Percentiles rank a stretch among this genome's conserved stretches.
These are phyloP conservation scores for Marmota monax DNA, from an alignment of 2,113 vertebrate genomes.

Conservation along the genomic window DNA sequence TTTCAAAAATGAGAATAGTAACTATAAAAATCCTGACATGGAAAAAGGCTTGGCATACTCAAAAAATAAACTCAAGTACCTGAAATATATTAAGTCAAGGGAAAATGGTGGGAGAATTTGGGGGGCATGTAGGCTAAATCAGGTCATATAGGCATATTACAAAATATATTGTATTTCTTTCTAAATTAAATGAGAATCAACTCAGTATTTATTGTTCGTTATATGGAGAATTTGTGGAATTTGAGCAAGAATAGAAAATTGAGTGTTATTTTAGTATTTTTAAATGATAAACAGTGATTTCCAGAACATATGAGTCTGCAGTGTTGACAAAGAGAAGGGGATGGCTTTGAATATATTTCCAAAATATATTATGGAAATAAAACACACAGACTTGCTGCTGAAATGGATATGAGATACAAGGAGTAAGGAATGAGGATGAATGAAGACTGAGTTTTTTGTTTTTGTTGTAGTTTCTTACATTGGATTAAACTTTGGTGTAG, in stretches of 20 bases:
- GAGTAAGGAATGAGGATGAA: not conserved
- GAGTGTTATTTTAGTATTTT: not conserved
- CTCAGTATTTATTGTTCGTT: not conserved
- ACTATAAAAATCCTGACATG: not conserved
- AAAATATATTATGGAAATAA: not conserved
- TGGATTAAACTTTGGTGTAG: not conserved
- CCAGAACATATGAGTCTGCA: not conserved
- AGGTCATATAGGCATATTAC: not conserved
- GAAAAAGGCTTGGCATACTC: not conserved
- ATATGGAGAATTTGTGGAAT: not conserved
- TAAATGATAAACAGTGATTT: not conserved
- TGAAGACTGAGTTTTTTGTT: not conserved
- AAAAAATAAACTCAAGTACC: not conserved
- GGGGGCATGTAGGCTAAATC: not conserved
- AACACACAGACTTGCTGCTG: not conserved
- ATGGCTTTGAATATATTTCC: not conserved
- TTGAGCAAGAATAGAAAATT: not conserved
- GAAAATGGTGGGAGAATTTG: not conserved
- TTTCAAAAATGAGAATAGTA: not conserved
- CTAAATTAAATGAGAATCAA: not conserved
- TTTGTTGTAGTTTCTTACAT: not conserved
- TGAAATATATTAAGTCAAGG: not conserved
- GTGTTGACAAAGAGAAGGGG: not conserved
- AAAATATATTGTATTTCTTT: slow-evolving; percentile 1
- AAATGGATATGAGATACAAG: not conserved